Percentiles rank a stretch among this genome's conserved stretches.
Conservation (phyloP, 2,797 vertebrate genomes). For the Pelobates cultripes region DNA sequence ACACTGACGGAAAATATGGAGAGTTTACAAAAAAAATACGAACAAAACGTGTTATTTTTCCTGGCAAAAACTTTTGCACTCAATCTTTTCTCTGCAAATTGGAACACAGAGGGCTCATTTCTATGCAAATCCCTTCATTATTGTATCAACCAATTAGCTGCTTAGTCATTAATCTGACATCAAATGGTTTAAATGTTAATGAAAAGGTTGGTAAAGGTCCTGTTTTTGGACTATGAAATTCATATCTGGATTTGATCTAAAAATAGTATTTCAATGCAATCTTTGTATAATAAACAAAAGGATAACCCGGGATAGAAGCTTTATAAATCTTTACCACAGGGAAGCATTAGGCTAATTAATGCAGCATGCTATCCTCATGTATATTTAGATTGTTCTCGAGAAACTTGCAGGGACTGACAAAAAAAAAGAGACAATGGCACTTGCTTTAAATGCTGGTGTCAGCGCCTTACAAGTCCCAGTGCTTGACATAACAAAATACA, state of each 20-base stretch:
- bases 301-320: too few relatives aligned
- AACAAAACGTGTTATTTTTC: constrained; percentile 27
- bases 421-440: neutral
- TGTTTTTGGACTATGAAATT: constrained; percentile 13
- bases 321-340: neutral
- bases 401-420: neutral
- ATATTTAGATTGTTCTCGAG: neutral
- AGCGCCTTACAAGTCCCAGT: neutral
- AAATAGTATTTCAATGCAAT: too few relatives aligned
- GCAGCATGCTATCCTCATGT: neutral
- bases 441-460: neutral
- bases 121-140: constrained; percentile 50
- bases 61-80: constrained; percentile 52
- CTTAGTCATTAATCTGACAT: constrained; percentile 42
- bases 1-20: neutral
- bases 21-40: constrained; percentile 29
- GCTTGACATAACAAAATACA: neutral
- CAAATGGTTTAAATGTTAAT: constrained; percentile 33
- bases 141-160: constrained; percentile 38
- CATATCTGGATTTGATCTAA: neutral
- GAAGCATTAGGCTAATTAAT: neutral
- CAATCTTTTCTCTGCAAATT: constrained; percentile 37
- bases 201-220: constrained; percentile 22
- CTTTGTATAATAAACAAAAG: too few relatives aligned
- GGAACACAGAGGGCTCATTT: constrained; percentile 25